Base-by-base conservation (phyloP, 2,888 invertebrate species). In the Phytoseiulus persimilis region DNA sequence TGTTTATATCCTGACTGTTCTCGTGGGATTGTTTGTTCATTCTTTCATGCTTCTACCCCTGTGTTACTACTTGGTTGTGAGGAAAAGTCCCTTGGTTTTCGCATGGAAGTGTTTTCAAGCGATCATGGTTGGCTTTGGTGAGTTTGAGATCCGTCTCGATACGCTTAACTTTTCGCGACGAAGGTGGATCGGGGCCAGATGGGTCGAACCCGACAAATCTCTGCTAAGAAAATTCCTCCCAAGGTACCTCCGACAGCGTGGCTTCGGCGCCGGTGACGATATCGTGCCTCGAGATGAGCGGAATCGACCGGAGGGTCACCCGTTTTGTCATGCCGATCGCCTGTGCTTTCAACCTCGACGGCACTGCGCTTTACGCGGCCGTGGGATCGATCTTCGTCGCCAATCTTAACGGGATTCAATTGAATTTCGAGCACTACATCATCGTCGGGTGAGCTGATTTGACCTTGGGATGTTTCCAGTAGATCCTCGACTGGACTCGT, bases 201-300 rank as follows among this genome's bases (percentile, higher is more conserved):
- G n/a, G n/a, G n/a, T n/a, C n/a, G n/a, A n/a, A n/a, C n/a, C n/a
- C n/a, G n/a, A 2, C 83, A 11, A 83, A 83, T 83, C 31, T 83
- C 83, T 83, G 83, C n/a, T 83, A 6, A 83, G 83, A 6, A n/a
- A 83, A 83, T n/a, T 83, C 14, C 83, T 83, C 83, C 31, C 9
- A 18, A 83, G 83, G 83, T 32, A 83, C 83, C 1, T 83, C 83
- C 11, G 83, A 83, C 33, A 83, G 83, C 83, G 83, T 83, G 11
- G 83, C 83, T 11, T 83, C 83, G 33, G 83, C 33, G 11, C 83
- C 83, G 9, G 83, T 83, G 83, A 83, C 83, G 83, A 83, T 83
- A 33, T 83, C 83, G 18, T 83, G 83, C 83, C 83, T 83, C 18
- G 83, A 83, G 23, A 33, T 83, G 31, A 33, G 83, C 18, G 83